Percentiles rank a stretch among this genome's conserved stretches.
Conservation (phyloP, 2,797 vertebrate species). For the Erethizon dorsatum region DNA sequence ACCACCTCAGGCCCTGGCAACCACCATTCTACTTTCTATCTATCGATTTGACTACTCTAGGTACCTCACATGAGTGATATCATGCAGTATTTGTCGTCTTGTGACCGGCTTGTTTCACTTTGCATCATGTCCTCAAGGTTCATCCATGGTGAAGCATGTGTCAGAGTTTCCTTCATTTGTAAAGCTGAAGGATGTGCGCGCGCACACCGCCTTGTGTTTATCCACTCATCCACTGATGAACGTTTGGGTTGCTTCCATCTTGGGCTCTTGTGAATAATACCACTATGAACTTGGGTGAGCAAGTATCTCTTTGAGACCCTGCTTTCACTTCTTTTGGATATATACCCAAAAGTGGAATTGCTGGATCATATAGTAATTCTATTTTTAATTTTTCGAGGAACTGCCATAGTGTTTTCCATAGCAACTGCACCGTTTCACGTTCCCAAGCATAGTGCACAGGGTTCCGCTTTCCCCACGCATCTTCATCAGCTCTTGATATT, state of each 20-base stretch:
- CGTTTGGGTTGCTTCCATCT: background rate
- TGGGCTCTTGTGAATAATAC: background rate
- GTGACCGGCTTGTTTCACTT: background rate
- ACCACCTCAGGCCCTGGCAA: background rate
- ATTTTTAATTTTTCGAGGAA: slow-evolving; percentile 28
- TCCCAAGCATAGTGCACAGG: background rate
- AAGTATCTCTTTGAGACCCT: background rate
- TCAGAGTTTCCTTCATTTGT: background rate
- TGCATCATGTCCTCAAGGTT: background rate
- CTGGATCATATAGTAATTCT: background rate
- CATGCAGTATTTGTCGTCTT: background rate
- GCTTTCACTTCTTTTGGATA: background rate
- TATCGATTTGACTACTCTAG: background rate
- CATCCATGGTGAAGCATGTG: background rate
- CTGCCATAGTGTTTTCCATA: background rate
- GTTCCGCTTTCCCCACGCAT: background rate
- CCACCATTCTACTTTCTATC: background rate
- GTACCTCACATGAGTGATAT: background rate
- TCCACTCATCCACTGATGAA: background rate
- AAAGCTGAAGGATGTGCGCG: background rate
- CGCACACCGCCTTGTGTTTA: background rate
- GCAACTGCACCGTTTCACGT: background rate
- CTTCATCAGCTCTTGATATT: background rate
- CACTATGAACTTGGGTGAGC: background rate
- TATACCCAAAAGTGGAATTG: background rate